phyloP scores from a whole-genome alignment of 2,888 invertebrate genomes.

The Pyrgus malvae region DNA sequence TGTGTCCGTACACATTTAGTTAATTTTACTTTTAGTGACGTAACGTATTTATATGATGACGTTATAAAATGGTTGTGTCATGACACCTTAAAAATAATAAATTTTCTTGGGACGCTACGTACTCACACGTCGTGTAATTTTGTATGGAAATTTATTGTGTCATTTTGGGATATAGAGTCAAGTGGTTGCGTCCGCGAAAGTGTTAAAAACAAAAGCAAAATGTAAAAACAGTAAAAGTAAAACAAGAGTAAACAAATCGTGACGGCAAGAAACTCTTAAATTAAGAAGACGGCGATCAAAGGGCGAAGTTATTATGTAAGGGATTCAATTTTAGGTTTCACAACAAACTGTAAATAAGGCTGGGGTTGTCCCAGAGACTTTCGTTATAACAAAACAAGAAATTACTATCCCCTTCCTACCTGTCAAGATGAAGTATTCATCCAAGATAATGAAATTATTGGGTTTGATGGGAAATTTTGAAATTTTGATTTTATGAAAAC shows the following conservation, averaged over 20 bases:
- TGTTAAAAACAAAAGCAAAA: no score
- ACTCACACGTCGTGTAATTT: no score
- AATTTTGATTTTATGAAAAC: background rate
- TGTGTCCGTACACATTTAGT: no score
- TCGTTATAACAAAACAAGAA: background rate
- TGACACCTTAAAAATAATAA: no score
- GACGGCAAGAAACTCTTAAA: slow-evolving; percentile 4
- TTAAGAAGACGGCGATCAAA: slow-evolving; percentile 9
- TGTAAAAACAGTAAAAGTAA: no score
- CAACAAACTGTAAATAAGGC: slow-evolving; percentile 17
- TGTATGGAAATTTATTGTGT: no score
- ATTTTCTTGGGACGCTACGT: no score
- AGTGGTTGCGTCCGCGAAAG: no score
- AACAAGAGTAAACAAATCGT: background rate
- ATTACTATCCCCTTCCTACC: slow-evolving; percentile 2
- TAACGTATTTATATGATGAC: no score
- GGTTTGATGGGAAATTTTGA: slow-evolving; percentile 1
- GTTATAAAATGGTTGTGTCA: no score
- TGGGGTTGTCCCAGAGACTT: slow-evolving; percentile 16
- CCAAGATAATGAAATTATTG: slow-evolving; percentile 2
- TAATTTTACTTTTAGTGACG: no score
- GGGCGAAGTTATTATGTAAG: slow-evolving; percentile 16
- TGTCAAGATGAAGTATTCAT: slow-evolving; percentile 1
- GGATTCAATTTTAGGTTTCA: slow-evolving; percentile 22
- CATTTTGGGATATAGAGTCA: no score